Conservation (phyloP, 2,113 vertebrate species). For the Siniperca knerii region DNA sequence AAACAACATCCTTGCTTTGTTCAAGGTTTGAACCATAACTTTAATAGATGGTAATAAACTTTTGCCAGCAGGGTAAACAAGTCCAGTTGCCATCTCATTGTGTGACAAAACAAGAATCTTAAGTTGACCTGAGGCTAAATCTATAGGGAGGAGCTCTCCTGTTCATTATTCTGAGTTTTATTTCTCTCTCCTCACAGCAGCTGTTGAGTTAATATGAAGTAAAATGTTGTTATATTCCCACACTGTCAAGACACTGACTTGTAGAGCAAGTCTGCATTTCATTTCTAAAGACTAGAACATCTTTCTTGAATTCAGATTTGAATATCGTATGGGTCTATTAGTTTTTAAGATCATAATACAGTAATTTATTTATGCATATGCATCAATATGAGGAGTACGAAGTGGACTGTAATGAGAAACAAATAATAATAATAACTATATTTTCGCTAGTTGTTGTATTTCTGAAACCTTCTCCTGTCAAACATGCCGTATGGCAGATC, state of each 20-base stretch:
- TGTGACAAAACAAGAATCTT: slow-evolving; percentile 6
- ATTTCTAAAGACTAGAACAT: neutral
- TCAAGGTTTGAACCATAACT: neutral
- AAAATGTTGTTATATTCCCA: neutral
- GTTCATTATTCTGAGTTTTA: neutral
- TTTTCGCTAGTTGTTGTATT: neutral
- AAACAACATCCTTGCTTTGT: neutral
- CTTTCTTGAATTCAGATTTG: neutral
- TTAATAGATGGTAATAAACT: no score
- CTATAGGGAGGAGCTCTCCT: neutral
- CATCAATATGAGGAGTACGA: neutral
- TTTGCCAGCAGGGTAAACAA: neutral
- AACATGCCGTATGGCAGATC: neutral
- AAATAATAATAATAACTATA: neutral
- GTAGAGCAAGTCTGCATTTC: neutral
- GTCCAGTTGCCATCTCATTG: neutral
- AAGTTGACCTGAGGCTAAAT: neutral
- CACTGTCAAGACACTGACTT: neutral
- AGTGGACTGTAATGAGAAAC: neutral
- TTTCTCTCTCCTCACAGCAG: neutral
- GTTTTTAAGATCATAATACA: neutral
- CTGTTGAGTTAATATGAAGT: no score
- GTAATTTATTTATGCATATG: neutral
- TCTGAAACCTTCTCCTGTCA: neutral
- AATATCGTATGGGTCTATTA: no score